Evolutionary conservation across 35 echinoderm and acorn worm species (phyloP), one percentile per base, ranked within the genome.

Genomic region (Ptychodera flava): DNA sequence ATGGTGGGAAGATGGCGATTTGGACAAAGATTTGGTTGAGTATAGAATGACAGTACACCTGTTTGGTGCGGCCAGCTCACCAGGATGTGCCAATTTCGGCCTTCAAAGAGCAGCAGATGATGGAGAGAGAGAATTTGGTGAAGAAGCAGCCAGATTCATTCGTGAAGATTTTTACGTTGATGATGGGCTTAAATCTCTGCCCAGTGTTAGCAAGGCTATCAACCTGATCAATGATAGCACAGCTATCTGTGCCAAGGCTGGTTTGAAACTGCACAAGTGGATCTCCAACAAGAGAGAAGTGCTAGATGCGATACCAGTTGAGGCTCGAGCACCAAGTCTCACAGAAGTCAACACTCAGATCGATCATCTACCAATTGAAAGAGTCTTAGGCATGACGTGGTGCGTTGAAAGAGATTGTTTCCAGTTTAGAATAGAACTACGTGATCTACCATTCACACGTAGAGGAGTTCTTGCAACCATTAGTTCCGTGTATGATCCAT

Each of bases 41-140:
- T 94, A 91, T 29, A 52, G 82, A 6, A 94, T 91, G 93, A 88
- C 81, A 1, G 85, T 87, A 0, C 93, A 94, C 33, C 1, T 91
- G 1, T 94, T 94, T 82, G 89, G 93, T 0, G 86, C 90, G 34
- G 84, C 28, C 27, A 79, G 88, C 28, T 93, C 92, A 29, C 88
- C 92, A 84, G 82, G 84, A 10, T 85, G 90, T 0, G 88, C 88
- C 0, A 87, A 33, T 1, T 90, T 81, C 37, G 82, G 87, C 30
- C 30, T 90, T 28, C 33, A 85, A 27, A 82, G 27, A 28, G 80
- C 79, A 31, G 84, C 88, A 32, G 31, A 90, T 36, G 35, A 33
- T 0, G 30, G 88, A 35, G n/a, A 82, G 78, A 76, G 22, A 15
- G 77, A 30, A 10, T 79, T 86, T 78, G 79, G 80, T 27, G 36